Base-by-base conservation (phyloP, 2,888 invertebrate genomes). In the Steromphala cineraria region DNA sequence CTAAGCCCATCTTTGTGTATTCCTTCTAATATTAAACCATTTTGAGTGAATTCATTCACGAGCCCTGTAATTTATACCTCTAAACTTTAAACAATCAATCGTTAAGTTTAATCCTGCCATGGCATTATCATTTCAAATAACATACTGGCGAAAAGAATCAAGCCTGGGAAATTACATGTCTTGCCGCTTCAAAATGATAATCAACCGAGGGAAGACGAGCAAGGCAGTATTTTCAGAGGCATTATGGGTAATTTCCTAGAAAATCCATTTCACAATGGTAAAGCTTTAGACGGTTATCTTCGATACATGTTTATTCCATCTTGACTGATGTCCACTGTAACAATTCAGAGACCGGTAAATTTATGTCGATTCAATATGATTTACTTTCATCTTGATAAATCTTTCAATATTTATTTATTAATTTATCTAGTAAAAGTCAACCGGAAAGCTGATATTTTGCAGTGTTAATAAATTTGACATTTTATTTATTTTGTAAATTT, bases 11-110 rank as follows among this genome's bases (percentile, higher is more conserved):
- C 62, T 62, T 62, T 62, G 28, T 24, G 15, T 28, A 62, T 62
- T 62, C 62, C 62, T 62, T 62, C 62, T 62, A 62, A 62, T 62
- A 62, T 62, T 62, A 62, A 62, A 28, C 62, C 62, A 62, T 62
- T 62, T 62, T 62, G 62, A 62, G 62, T 28, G 62, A 62, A 28
- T 62, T 28, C 62, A 15, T 28, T 62, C 62, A 62, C 24, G 28
- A 62, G 52, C 46, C 53, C 75, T 75, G 75, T 75, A 75, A 75
- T 75, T 75, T 62, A 52, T 75, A 75, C 75, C 75, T 36, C 52
- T 75, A 40, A 75, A 75, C 52, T 40, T 75, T 75, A 75, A 75
- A 75, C 75, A 75, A 75, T 75, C 75, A 75, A 75, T 75, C 52
- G 75, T 75, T 62, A 62, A 28, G 62, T 62, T 62, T 62, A 62